Evolutionary conservation across 37 sponge, comb jelly and placozoan species (phyloP), one percentile per base, ranked within the genome.

Genomic region (Tethya wilhelma): DNA sequence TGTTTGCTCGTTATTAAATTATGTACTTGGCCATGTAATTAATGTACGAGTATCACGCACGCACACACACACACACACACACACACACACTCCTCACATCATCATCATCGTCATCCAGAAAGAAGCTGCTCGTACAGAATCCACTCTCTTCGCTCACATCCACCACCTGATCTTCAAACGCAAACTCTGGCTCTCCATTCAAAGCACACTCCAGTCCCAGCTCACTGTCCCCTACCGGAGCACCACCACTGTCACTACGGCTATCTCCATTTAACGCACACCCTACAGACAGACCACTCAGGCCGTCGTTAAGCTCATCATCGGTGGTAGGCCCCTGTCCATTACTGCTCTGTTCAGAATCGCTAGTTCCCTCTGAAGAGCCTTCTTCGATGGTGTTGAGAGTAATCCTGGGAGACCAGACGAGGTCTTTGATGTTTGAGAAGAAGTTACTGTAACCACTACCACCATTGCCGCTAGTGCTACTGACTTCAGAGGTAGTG

Each of bases 161-260:
- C 63, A 76, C 77, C 77, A 76, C 34, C 30, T 60, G 59, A 34
- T 76, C 77, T 38, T 64, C 43, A 26, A 76, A 76, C 42, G 63
- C 77, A 76, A 44, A 76, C 0, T 76, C 77, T 40, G 19, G 31
- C 63, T 76, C 73, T 1, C 3, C 53, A 8, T 33, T 28, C 53
- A 49, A 49, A 34, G 73, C 71, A 2, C 22, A 28, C 1, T 72
- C 73, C 53, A 40, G 3, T 8, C 49, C 56, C 4, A 30, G 4
- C 53, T 49, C 53, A 49, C 53, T 49, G 14, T 49, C 53, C 9
- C 53, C 53, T 9, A 19, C 53, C 14, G 14, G 14, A 49, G 14
- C 14, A 9, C 14, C 9, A 49, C 14, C 53, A 19, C 14, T 49
- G 53, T 14, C 14, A 19, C 14, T n/a, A n/a, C n/a, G 59, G 9